Evolutionary conservation across 1,140 invertebrate genomes (phyloP).

Genomic region (Ctenoplectra terminalis): DNA sequence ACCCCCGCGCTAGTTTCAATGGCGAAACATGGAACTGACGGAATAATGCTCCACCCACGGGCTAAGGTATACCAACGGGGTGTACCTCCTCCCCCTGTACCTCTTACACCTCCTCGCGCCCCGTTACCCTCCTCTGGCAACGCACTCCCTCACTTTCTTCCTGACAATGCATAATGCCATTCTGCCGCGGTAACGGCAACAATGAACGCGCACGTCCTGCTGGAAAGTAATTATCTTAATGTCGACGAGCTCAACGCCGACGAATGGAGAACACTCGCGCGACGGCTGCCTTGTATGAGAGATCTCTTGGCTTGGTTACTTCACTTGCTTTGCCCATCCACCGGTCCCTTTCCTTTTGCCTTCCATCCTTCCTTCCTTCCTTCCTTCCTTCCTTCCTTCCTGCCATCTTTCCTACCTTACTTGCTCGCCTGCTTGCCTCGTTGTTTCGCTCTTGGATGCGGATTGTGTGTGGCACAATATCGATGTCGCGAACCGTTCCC

Average conservation of each 20-base stretch:
- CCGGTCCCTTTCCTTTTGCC: constrained; percentile 11
- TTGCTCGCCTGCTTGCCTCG: background rate
- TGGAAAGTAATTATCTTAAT: constrained; percentile 74
- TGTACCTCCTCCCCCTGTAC: background rate
- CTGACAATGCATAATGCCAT: constrained; percentile 69
- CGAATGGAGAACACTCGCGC: constrained; percentile 62
- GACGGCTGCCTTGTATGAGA: constrained; percentile 9
- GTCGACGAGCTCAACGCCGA: constrained; percentile 62
- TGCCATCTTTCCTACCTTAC: background rate
- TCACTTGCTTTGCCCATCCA: constrained; percentile 43
- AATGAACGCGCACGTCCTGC: constrained; percentile 66
- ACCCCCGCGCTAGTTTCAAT: constrained; percentile 51
- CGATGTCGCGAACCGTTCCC: constrained; percentile 35
- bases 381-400: constrained; percentile 28
- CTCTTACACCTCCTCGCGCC: constrained; percentile 13
- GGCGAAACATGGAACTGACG: constrained; percentile 53
- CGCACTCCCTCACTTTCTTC: constrained; percentile 61
- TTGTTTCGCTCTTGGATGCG: constrained; percentile 49
- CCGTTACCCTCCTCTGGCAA: background rate
- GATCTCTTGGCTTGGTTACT: constrained; percentile 36
- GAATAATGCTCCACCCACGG: constrained; percentile 59
- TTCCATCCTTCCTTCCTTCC: constrained; percentile 6
- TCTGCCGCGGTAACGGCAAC: constrained; percentile 69
- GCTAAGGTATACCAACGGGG: constrained; percentile 46
- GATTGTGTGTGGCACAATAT: constrained; percentile 42